Percentiles rank a stretch among this genome's conserved stretches.
Conservation (phyloP, 2,113 vertebrate genomes). For the Colinus virginianus region DNA sequence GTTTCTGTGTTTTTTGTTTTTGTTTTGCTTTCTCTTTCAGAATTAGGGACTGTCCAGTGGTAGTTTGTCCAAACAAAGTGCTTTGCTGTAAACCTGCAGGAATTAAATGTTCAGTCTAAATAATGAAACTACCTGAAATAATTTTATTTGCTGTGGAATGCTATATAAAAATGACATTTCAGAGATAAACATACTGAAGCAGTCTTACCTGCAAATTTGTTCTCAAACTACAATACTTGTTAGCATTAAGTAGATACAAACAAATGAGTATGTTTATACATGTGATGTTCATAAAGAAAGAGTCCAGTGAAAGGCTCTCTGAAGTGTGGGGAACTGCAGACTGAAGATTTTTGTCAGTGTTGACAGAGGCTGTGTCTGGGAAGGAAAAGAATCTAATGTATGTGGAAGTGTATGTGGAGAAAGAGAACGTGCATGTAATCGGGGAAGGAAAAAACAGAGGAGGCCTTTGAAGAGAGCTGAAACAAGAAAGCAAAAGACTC, state of each 20-base stretch:
- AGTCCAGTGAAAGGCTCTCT: background rate
- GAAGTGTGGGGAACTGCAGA: background rate
- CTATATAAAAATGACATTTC: background rate
- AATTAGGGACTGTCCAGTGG: background rate
- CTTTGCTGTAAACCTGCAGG: background rate
- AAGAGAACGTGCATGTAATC: background rate
- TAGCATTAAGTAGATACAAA: background rate
- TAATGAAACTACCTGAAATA: background rate
- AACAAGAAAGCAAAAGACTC: background rate
- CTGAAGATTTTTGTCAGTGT: constrained; percentile 1
- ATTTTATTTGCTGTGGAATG: background rate
- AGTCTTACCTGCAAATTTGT: background rate
- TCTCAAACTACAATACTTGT: background rate
- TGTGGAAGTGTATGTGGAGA: background rate
- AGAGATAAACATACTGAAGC: background rate
- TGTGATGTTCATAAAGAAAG: background rate
- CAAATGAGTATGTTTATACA: background rate
- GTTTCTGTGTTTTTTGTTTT: too few species aligned
- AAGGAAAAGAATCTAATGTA: background rate
- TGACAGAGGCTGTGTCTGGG: background rate
- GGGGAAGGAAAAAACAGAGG: background rate
- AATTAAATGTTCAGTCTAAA: background rate
- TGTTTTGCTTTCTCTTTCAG: background rate
- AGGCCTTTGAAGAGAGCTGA: background rate
- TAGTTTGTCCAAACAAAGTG: background rate